Percentiles rank a stretch among this genome's conserved stretches.
These are phyloP conservation scores for Mormyrops attenuatus DNA, from an alignment of 2,797 vertebrate species.

Conservation along the genomic window DNA sequence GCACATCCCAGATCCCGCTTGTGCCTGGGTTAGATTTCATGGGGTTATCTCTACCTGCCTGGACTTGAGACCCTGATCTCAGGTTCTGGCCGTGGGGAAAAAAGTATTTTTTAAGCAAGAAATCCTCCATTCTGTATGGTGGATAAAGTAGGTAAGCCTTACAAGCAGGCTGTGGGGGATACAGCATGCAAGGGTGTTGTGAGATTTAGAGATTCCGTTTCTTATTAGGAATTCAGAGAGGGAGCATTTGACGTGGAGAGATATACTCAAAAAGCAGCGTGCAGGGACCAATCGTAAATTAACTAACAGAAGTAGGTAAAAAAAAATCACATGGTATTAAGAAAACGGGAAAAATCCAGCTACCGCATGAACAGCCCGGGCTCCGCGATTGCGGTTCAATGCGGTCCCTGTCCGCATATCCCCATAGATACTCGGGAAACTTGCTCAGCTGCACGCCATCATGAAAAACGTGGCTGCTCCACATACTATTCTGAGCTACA, in stretches of 20 bases:
- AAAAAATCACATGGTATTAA: background rate
- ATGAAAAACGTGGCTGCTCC: background rate
- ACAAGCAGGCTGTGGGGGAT: background rate
- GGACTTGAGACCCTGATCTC: background rate
- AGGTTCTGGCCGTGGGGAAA: background rate
- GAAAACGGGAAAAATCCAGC: background rate
- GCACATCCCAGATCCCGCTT: background rate
- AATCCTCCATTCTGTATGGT: background rate
- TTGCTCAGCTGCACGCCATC: background rate
- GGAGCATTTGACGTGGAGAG: conserved; percentile 3
- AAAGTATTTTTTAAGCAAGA: background rate
- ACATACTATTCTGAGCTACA: background rate
- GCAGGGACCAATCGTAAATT: background rate
- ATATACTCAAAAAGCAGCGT: background rate
- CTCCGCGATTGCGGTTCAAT: background rate
- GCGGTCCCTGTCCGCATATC: background rate
- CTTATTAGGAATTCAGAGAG: background rate
- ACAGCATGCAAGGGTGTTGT: background rate
- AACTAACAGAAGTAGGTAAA: background rate
- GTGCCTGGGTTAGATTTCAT: background rate
- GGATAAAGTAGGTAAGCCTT: background rate
- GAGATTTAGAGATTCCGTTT: conserved; percentile 14
- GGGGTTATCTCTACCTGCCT: background rate
- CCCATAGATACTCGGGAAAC: background rate
- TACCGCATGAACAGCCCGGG: background rate